Conservation (phyloP, 2,797 vertebrate species). For the Pantherophis alleghaniensis region DNA sequence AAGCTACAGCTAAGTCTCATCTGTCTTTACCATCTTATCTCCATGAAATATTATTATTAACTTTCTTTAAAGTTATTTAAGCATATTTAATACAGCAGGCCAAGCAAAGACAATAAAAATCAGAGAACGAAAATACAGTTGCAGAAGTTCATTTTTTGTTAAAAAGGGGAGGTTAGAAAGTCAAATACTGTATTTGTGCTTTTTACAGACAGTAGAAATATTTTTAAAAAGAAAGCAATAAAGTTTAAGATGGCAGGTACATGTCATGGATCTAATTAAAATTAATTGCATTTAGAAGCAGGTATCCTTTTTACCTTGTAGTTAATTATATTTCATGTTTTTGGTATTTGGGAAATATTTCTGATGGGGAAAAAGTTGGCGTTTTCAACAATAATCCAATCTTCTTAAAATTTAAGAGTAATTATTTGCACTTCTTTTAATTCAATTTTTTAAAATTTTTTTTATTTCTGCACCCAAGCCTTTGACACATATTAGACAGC, state of each 20-base stretch:
- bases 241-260: constrained; percentile 24
- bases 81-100: constrained; percentile 79
- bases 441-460: neutral
- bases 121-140: constrained; percentile 64
- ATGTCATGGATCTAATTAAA: neutral
- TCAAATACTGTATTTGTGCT: constrained; percentile 21
- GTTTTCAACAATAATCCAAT: neutral
- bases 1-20: constrained; percentile 68
- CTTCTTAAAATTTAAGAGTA: neutral
- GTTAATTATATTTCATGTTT: neutral
- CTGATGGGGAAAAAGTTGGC: neutral
- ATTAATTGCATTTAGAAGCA: constrained; percentile 13
- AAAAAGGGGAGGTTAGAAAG: constrained; percentile 47
- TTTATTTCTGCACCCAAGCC: neutral
- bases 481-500: neutral
- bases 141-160: constrained; percentile 60
- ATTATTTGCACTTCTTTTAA: neutral
- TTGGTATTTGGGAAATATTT: neutral
- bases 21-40: constrained; percentile 81
- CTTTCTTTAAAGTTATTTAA: constrained; percentile 88
- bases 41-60: constrained; percentile 87
- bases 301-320: neutral
- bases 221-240: constrained; percentile 27
- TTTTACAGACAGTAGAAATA: constrained; percentile 42
- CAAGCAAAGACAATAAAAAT: constrained; percentile 77